Conservation (phyloP, 1,140 invertebrate genomes). For the Drosophila prosaltans region DNA sequence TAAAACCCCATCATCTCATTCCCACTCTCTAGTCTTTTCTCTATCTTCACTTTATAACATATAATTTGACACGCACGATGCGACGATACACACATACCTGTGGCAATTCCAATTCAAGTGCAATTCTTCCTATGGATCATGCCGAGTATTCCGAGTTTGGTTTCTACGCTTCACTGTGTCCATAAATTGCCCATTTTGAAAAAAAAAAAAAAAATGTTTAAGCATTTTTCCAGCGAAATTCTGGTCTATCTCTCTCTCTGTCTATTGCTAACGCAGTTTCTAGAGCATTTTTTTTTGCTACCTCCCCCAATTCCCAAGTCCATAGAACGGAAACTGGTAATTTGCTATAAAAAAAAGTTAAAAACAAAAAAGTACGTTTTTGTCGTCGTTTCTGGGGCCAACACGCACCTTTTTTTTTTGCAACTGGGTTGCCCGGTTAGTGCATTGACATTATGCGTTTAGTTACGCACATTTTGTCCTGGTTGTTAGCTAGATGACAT, state of each 20-base stretch:
- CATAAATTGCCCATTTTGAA: slow-evolving; percentile 71
- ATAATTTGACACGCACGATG: slow-evolving; percentile 52
- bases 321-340: slow-evolving; percentile 72
- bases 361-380: slow-evolving; percentile 19
- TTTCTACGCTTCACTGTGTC: slow-evolving; percentile 69
- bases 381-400: not conserved
- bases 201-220: slow-evolving; percentile 38
- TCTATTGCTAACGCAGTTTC: slow-evolving; percentile 41
- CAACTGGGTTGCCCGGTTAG: slow-evolving; percentile 3
- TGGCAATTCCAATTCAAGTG: slow-evolving; percentile 14
- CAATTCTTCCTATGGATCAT: slow-evolving; percentile 12
- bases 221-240: slow-evolving; percentile 71
- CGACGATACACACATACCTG: slow-evolving; percentile 22
- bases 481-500: slow-evolving; percentile 32
- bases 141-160: slow-evolving; percentile 15
- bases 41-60: slow-evolving; percentile 7
- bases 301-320: slow-evolving; percentile 35
- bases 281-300: slow-evolving; percentile 23
- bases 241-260: slow-evolving; percentile 17
- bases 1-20: too few species aligned
- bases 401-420: slow-evolving; percentile 9
- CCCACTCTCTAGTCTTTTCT: not conserved
- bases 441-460: slow-evolving; percentile 79
- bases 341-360: slow-evolving; percentile 58
- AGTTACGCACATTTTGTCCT: slow-evolving; percentile 72